Conservation (phyloP, 64 coral and sea anemone species). For the Porites australiensis region DNA sequence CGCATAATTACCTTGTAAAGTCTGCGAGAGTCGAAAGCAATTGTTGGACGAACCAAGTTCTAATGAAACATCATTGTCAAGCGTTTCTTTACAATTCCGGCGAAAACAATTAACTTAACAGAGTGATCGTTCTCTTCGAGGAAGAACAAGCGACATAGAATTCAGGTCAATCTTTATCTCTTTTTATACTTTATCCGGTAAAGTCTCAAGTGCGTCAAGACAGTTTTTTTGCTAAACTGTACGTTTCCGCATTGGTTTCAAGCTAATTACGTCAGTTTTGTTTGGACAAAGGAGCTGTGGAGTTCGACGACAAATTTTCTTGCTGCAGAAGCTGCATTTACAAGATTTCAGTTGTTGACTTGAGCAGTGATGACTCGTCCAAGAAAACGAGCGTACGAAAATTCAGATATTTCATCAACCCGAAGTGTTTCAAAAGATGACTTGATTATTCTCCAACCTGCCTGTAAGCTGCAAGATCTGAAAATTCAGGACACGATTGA, state of each 20-base stretch:
- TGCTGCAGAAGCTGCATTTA: no score
- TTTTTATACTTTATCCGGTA: neutral
- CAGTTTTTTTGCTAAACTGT: neutral
- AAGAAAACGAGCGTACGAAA: slow-evolving; percentile 23
- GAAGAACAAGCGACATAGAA: neutral
- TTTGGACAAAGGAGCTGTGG: neutral
- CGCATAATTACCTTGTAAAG: slow-evolving; percentile 60
- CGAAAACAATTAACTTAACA: neutral
- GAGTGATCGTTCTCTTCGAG: neutral
- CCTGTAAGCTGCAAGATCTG: slow-evolving; percentile 88
- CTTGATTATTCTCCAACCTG: slow-evolving; percentile 85
- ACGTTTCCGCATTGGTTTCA: neutral
- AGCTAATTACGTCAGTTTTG: no score
- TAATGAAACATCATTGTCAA: slow-evolving; percentile 16
- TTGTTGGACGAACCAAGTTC: neutral
- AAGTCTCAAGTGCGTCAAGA: neutral
- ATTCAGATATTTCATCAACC: neutral
- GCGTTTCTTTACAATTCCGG: neutral
- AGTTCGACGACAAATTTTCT: neutral
- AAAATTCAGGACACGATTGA: slow-evolving; percentile 82
- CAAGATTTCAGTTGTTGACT: neutral
- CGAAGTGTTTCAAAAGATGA: slow-evolving; percentile 37
- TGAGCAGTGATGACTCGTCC: slow-evolving; percentile 42
- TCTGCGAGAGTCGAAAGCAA: neutral
- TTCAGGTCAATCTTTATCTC: neutral